Evolutionary conservation across 2,113 vertebrate species (phyloP).

Genomic region (Nesospiza acunhae): DNA sequence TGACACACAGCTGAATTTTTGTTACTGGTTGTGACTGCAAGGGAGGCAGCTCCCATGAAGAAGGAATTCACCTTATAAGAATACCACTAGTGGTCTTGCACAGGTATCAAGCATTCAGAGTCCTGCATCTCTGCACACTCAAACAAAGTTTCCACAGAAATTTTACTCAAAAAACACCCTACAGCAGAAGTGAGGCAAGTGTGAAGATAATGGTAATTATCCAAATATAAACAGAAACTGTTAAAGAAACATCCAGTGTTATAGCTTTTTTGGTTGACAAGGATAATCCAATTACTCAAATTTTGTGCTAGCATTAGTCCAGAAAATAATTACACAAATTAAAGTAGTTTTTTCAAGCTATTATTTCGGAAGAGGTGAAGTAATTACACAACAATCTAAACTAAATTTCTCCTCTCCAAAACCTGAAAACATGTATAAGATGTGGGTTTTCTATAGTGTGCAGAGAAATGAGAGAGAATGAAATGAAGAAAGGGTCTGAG

Average conservation of each 20-base stretch:
- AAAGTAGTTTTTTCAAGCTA: conserved; percentile 54
- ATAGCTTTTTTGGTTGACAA: conserved; percentile 55
- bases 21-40: neutral
- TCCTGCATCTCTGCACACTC: conserved; percentile 17
- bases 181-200: neutral
- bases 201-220: conserved; percentile 7
- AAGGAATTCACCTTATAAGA: conserved; percentile 1
- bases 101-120: conserved; percentile 7
- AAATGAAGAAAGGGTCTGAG: neutral
- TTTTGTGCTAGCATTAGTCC: conserved; percentile 47
- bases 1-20: neutral
- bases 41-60: neutral
- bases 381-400: conserved; percentile 51
- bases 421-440: conserved; percentile 6
- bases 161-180: neutral
- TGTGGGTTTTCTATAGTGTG: neutral
- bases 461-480: neutral
- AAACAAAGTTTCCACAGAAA: neutral
- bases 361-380: conserved; percentile 35
- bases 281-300: conserved; percentile 56
- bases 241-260: conserved; percentile 42
- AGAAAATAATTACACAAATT: conserved; percentile 54
- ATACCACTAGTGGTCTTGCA: neutral
- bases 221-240: conserved; percentile 47
- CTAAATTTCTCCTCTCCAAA: conserved; percentile 42